A percentile compares a stretch with the other conserved stretches of the same genome.
phyloP scores from a whole-genome alignment of 1,140 invertebrate genomes.

The Stegodyphus dumicola region DNA sequence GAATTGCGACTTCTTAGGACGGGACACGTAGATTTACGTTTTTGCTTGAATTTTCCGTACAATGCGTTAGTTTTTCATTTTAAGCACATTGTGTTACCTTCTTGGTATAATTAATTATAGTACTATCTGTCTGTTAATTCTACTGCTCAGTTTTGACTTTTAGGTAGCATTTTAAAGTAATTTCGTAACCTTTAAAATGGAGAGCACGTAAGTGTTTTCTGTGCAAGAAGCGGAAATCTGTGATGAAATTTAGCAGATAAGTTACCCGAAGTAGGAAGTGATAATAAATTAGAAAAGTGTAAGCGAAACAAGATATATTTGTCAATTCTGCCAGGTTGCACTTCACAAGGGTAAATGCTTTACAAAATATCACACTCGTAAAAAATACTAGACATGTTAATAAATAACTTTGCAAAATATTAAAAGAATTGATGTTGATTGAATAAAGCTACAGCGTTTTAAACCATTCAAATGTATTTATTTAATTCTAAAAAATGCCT shows the following conservation, averaged over 20 bases:
- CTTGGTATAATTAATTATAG: neutral
- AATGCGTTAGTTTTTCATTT: neutral
- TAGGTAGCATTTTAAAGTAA: neutral
- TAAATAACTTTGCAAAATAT: neutral
- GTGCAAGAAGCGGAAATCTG: neutral
- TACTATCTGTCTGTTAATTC: neutral
- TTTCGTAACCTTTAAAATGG: neutral
- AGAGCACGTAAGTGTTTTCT: neutral
- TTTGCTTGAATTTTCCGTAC: neutral
- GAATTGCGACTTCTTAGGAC: neutral
- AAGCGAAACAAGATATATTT: neutral
- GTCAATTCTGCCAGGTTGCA: neutral
- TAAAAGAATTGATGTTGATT: neutral
- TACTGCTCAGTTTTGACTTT: neutral
- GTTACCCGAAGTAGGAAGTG: neutral
- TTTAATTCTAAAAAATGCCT: neutral
- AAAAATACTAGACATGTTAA: neutral
- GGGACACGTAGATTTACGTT: neutral
- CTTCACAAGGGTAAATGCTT: neutral
- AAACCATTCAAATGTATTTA: neutral
- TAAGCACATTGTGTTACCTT: neutral
- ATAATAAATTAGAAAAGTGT: neutral
- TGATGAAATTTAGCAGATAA: neutral
- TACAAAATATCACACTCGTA: neutral
- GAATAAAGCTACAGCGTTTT: neutral